phyloP scores from a whole-genome alignment of 1,140 invertebrate species.

The Neodiprion virginianus region DNA sequence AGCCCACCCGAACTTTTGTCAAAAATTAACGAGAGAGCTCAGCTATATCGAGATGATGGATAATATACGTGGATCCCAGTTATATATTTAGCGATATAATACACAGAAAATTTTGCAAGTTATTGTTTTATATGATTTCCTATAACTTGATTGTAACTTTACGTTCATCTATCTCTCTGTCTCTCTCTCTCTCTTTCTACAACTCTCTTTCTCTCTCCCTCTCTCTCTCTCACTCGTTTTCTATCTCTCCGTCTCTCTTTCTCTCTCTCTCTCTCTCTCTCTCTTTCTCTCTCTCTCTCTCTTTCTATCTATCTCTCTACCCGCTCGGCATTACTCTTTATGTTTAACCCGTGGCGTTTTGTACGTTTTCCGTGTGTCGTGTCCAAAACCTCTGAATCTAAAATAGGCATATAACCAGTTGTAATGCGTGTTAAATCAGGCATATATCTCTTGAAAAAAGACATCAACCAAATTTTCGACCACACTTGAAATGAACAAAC shows the following conservation, averaged over 20 bases:
- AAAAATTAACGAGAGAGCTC: too few species aligned
- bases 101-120: constrained; percentile 41
- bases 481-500: too few species aligned
- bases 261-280: neutral
- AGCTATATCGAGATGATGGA: too few species aligned
- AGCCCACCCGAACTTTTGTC: too few species aligned
- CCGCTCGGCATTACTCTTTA: constrained; percentile 54
- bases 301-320: constrained; percentile 59
- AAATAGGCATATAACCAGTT: neutral
- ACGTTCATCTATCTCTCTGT: constrained; percentile 31
- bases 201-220: too few species aligned
- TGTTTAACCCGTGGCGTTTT: constrained; percentile 35
- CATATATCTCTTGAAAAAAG: neutral
- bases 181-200: constrained; percentile 61
- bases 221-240: too few species aligned
- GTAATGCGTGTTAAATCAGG: neutral
- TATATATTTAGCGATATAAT: neutral
- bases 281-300: neutral
- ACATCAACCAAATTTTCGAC: too few species aligned
- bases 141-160: constrained; percentile 47
- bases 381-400: neutral
- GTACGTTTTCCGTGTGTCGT: constrained; percentile 20
- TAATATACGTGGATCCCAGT: too few species aligned
- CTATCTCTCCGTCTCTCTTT: neutral
- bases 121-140: constrained; percentile 47